Percentiles rank a stretch among this genome's conserved stretches.
Conservation (phyloP, 2,113 vertebrate genomes). For the Tinamus guttatus region DNA sequence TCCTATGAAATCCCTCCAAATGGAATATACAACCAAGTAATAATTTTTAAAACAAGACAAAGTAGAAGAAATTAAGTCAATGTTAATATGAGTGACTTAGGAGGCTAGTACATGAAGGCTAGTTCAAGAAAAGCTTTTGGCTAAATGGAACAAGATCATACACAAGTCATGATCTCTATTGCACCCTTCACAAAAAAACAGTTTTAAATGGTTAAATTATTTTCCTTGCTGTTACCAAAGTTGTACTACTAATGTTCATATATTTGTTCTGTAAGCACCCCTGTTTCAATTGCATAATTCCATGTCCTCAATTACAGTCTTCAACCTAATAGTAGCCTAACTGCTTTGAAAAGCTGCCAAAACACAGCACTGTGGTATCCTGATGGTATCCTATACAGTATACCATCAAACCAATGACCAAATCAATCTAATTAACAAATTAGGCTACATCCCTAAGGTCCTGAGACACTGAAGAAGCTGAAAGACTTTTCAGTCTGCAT, state of each 20-base stretch:
- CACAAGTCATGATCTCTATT: background rate
- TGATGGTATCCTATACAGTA: background rate
- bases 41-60: background rate
- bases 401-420: background rate
- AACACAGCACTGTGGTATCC: background rate
- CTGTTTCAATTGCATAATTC: background rate
- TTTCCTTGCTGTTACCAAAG: background rate
- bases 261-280: background rate
- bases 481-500: background rate
- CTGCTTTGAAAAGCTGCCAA: constrained; percentile 10
- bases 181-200: background rate
- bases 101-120: background rate
- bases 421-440: constrained; percentile 15
- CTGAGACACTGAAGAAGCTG: background rate
- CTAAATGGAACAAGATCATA: background rate
- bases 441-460: background rate
- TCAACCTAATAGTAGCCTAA: background rate
- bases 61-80: background rate
- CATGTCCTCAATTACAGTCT: background rate
- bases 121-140: background rate
- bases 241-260: background rate
- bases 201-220: background rate
- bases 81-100: background rate
- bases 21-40: background rate
- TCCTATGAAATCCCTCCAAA: background rate